Base-by-base conservation (phyloP, 2,888 invertebrate genomes). In the Phytoseiulus persimilis region DNA sequence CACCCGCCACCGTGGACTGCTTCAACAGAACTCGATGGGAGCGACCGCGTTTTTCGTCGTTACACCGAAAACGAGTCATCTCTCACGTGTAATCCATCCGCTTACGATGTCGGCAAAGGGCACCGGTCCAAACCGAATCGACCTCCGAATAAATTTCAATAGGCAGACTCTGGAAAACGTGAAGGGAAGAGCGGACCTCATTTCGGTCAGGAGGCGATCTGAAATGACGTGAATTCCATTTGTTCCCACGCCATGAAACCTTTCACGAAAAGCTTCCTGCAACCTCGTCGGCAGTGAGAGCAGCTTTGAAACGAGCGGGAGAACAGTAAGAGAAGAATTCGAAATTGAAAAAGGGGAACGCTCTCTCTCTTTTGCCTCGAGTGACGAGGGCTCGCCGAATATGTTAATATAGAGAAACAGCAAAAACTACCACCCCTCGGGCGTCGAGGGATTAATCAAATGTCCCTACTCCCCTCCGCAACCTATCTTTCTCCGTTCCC, bases 321-420 rank as follows among this genome's bases (percentile, higher is more conserved):
- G 18, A 65, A 65, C 28, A 28, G 65, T 14, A 65, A 2, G 65
- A 65, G 5, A 65, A 23, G 65, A 65, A 65, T 65, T 65, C 18
- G 65, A 65, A 65, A 65, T 65, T 65, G 65, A 65, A 65, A 39
- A 65, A 65, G 65, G 28, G 18, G 65, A 65, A 65, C 14, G 1
- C 28, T 65, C 65, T 65, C 46, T 46, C 46, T 46, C 46, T 14
- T 46, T 46, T 14, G 5, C 65, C 65, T 65, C 65, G 65, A 65
- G 65, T 65, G 65, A 28, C 65, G 28, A 65, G 65, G 65, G 65
- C 11, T 65, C 65, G 65, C 65, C 65, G 11, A 65, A 28, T 65
- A 65, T 65, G 65, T 65, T 65, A 65, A 65, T 65, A 65, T 65
- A 65, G 65, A 65, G 65, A 65, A 65, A 65, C 65, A 65, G 65